Conservation (phyloP, 2,888 invertebrate genomes). For the Thysanoteuthis rhombus region DNA sequence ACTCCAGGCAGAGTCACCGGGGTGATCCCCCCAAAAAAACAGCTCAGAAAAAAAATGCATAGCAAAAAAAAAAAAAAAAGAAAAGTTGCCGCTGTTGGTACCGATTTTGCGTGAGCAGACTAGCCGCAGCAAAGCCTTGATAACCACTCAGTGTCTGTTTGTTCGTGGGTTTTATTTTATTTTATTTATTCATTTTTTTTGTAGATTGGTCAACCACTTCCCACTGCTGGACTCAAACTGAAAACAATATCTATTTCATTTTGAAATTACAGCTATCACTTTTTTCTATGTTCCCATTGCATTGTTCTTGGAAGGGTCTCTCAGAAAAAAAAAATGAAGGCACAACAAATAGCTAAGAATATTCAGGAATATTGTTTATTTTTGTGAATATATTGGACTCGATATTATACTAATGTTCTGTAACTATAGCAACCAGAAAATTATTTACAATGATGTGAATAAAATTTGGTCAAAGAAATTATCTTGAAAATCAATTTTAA, state of each 20-base stretch:
- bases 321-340: background rate
- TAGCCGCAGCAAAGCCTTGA: background rate
- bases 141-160: constrained; percentile 12
- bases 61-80: too few relatives aligned
- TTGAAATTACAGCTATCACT: background rate
- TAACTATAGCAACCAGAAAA: too few relatives aligned
- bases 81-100: background rate
- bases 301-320: background rate
- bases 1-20: background rate
- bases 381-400: too few relatives aligned
- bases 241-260: background rate
- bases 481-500: too few relatives aligned
- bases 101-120: background rate
- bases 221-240: background rate
- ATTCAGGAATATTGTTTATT: background rate
- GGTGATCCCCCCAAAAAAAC: background rate
- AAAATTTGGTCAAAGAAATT: too few relatives aligned
- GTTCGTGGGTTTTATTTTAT: background rate
- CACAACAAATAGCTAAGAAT: background rate
- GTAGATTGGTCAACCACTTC: background rate
- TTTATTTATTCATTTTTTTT: background rate
- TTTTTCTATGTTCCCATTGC: background rate
- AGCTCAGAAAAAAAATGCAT: too few relatives aligned
- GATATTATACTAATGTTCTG: too few relatives aligned
- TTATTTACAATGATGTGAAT: too few relatives aligned